These are phyloP conservation scores for Orbicella faveolata DNA, from an alignment of 64 coral and sea anemone genomes.

Conservation along the genomic window DNA sequence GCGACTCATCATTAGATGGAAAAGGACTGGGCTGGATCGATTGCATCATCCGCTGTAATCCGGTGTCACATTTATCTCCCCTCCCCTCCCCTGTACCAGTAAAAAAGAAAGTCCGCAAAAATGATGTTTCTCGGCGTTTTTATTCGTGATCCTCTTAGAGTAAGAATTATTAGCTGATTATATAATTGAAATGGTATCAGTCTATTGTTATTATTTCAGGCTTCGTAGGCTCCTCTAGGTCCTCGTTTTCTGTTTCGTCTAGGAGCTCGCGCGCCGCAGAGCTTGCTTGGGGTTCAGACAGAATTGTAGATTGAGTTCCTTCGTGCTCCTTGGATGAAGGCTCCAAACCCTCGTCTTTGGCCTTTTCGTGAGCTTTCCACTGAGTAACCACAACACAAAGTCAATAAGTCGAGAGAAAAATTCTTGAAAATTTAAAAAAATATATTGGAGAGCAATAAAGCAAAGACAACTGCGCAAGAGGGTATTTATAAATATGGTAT, in stretches of 20 bases:
- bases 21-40: neutral
- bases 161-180: too few relatives aligned
- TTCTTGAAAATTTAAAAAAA: neutral
- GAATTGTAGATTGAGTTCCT: neutral
- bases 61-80: too few relatives aligned
- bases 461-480: too few relatives aligned
- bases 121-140: too few relatives aligned
- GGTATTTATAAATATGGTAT: too few relatives aligned
- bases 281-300: neutral
- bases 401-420: neutral
- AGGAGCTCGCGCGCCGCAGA: neutral
- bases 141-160: too few relatives aligned
- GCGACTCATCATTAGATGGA: neutral
- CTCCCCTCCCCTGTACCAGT: too few relatives aligned
- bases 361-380: conserved; percentile 19
- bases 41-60: neutral
- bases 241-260: neutral
- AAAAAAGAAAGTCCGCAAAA: too few relatives aligned
- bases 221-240: too few relatives aligned
- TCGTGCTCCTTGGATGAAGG: neutral
- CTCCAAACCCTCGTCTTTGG: neutral
- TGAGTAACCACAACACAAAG: neutral
- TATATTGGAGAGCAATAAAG: too few relatives aligned
- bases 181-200: too few relatives aligned
- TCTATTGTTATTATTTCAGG: neutral